Evolutionary conservation across 2,888 invertebrate genomes (phyloP).

Genomic region (Drosophila multiciliata): DNA sequence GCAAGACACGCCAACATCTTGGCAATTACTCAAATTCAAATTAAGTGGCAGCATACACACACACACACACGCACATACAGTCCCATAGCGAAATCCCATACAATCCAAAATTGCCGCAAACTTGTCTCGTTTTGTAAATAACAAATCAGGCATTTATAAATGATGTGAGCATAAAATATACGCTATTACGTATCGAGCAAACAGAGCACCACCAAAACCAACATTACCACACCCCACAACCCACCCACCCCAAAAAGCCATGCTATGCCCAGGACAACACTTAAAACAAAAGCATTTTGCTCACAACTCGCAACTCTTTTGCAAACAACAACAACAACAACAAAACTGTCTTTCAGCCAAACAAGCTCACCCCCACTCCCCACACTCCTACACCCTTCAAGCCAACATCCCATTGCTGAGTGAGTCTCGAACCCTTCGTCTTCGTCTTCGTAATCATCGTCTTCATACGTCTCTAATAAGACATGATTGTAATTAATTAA

Average conservation of each 20-base stretch:
- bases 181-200: conserved; percentile 47
- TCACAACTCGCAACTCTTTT: conserved; percentile 56
- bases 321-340: conserved; percentile 8
- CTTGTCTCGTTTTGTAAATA: conserved; percentile 84
- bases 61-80: conserved; percentile 37
- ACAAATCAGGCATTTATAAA: conserved; percentile 85
- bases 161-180: conserved; percentile 83
- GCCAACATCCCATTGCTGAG: background rate
- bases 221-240: conserved; percentile 3
- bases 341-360: conserved; percentile 31
- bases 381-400: background rate
- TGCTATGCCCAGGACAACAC: conserved; percentile 36
- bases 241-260: conserved; percentile 7
- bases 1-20: conserved; percentile 57
- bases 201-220: conserved; percentile 14
- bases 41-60: conserved; percentile 65
- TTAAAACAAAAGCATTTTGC: conserved; percentile 72
- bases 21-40: conserved; percentile 80
- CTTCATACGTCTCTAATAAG: conserved; percentile 84
- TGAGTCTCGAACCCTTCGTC: background rate
- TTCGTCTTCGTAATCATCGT: conserved; percentile 55
- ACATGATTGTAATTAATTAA: conserved; percentile 85
- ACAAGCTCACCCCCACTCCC: background rate
- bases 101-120: conserved; percentile 74
- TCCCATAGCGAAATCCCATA: conserved; percentile 38